Evolutionary conservation across 2,113 vertebrate species (phyloP), one percentile per base, ranked within the genome.

Genomic region (Daubentonia madagascariensis): DNA sequence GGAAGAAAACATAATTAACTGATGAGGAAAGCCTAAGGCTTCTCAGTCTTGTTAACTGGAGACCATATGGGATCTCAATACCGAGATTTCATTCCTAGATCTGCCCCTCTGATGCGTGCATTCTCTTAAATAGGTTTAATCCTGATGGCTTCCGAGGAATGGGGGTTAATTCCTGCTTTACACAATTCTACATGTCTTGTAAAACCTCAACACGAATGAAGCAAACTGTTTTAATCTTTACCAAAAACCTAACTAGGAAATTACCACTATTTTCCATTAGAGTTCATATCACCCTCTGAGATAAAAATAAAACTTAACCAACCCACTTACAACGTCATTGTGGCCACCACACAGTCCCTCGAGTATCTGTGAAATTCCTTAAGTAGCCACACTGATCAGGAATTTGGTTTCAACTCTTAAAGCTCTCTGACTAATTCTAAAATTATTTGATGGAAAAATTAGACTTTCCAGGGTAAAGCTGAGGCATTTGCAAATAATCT

Each of bases 231-330:
- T 96, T 85, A 85, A 89, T 91, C n/a, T 75, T 94, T 50, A 91
- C 43, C 91, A 89, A 96, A 96, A 80, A 52, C 52, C 37, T 84
- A 90, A 88, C 40, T 89, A 96, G 91, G 91, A 98, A 98, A 96
- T 97, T 93, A 94, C 43, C 85, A 84, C 59, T 87, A 59, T 93
- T 97, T 98, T 97, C 96, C 97, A 97, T 96, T 84, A 97, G 68
- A 28, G 68, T 89, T 95, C 80, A 94, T 84, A 87, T 78, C 20
- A 10, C 61, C 43, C 50, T 95, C 73, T 59, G 79, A 92, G 86
- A 93, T 63, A 96, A 97, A 98, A 97, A 97, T 92, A 96, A 96
- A 95, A 84, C 79, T 92, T 63, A 92, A 35, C 67, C 83, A 91
- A 93, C 86, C 79, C 92, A 96, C 89, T 83, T 75, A 89, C 28